Conservation (phyloP, 2,888 invertebrate species). For the Branchipolynoe longqiensis region DNA sequence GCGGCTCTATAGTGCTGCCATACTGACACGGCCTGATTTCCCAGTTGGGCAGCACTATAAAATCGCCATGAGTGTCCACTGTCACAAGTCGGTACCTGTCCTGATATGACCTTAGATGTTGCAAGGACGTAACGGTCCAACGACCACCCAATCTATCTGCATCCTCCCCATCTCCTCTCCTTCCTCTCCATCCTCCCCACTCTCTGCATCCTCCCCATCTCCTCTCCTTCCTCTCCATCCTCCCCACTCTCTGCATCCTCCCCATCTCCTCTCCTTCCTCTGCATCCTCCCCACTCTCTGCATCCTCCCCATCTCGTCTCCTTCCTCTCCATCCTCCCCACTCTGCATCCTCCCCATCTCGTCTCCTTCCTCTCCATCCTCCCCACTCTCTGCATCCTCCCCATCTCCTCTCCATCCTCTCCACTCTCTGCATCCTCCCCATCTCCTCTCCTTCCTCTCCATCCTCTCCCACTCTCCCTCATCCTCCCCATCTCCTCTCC, state of each 20-base stretch:
- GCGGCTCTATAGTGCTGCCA: too few relatives aligned
- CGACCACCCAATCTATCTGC: too few relatives aligned
- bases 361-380: too few relatives aligned
- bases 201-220: neutral
- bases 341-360: neutral
- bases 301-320: too few relatives aligned
- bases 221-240: neutral
- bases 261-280: neutral
- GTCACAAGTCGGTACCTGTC: too few relatives aligned
- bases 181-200: neutral
- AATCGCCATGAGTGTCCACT: too few relatives aligned
- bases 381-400: neutral
- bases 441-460: neutral
- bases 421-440: neutral
- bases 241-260: neutral
- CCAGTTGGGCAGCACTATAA: too few relatives aligned
- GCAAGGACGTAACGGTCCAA: too few relatives aligned
- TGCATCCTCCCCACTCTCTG: neutral
- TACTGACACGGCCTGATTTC: too few relatives aligned
- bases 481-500: neutral
- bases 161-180: too few relatives aligned
- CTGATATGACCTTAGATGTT: too few relatives aligned
- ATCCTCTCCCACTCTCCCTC: neutral
- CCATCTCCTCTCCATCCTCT: neutral
- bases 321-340: neutral